phyloP scores from a whole-genome alignment of 2,797 vertebrate genomes.

The Acomys russatus region DNA sequence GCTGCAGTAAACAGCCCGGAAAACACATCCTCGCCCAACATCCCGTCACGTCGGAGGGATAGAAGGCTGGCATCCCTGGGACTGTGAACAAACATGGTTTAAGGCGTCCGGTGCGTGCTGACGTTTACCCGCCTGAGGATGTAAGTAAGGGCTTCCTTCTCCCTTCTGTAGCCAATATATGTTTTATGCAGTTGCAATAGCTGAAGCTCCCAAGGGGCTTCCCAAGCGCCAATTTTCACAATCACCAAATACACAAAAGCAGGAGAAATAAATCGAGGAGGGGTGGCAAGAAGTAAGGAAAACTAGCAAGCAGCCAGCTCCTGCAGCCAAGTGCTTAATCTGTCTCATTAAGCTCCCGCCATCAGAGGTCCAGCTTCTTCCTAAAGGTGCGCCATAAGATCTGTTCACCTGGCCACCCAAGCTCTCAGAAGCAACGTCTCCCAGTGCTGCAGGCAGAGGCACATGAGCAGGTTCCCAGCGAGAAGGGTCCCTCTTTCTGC shows the following conservation, averaged over 20 bases:
- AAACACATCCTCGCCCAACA: background rate
- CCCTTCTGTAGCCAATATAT: background rate
- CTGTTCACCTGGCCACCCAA: conserved; percentile 96
- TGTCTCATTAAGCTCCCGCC: conserved; percentile 87
- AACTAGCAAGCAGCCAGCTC: conserved; percentile 83
- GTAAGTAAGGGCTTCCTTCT: background rate
- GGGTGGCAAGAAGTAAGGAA: conserved; percentile 80
- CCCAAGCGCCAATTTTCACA: background rate
- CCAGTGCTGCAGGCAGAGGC: conserved; percentile 91
- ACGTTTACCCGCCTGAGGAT: background rate
- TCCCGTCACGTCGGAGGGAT: background rate
- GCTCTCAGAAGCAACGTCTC: conserved; percentile 91
- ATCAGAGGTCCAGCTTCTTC: conserved; percentile 91
- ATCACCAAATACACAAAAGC: conserved; percentile 51
- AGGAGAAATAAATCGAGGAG: conserved; percentile 82
- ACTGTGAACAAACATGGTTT: background rate
- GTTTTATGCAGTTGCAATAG: conserved; percentile 30
- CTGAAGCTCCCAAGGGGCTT: background rate
- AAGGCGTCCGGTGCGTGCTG: background rate
- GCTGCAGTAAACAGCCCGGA: background rate
- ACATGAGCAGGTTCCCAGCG: conserved; percentile 90
- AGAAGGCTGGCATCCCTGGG: background rate
- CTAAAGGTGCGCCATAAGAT: conserved; percentile 94
- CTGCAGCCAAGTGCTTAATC: conserved; percentile 90
- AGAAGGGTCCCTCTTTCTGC: conserved; percentile 87